Conservation (phyloP, 2,113 vertebrate genomes). For the Rafetus swinhoei region DNA sequence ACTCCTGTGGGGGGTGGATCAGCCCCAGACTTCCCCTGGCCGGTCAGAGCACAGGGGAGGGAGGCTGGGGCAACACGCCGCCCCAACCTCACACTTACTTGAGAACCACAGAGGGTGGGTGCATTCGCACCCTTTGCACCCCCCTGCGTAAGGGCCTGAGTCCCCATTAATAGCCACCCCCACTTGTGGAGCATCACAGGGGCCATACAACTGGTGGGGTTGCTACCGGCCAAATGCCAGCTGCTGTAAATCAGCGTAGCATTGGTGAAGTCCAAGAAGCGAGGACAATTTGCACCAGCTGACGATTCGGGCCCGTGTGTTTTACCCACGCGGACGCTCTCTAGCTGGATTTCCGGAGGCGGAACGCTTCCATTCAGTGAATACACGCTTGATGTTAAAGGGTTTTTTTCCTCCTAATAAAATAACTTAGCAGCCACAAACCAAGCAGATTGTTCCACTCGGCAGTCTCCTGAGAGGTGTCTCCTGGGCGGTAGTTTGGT, state of each 20-base stretch:
- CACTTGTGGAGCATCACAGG: not conserved
- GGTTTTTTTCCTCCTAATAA: not conserved
- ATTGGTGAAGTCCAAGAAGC: not conserved
- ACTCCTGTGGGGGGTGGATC: no score
- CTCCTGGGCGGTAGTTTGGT: not conserved
- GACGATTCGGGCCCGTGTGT: not conserved
- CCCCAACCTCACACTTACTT: no score
- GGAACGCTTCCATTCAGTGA: not conserved
- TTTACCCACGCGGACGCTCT: not conserved
- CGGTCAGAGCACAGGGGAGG: no score
- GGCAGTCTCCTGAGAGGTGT: not conserved
- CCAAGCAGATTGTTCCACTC: not conserved
- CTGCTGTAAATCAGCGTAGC: not conserved
- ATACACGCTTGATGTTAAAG: not conserved
- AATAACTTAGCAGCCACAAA: not conserved
- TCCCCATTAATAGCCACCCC: not conserved
- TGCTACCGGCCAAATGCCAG: not conserved
- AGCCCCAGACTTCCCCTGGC: no score
- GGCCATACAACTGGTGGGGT: not conserved
- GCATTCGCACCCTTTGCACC: no score
- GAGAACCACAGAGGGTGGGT: no score
- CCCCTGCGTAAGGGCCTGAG: no score
- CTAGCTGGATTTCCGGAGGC: not conserved
- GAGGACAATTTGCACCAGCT: not conserved
- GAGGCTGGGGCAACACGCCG: no score